Evolutionary conservation across 2,797 vertebrate genomes (phyloP).

Genomic region (Parambassis ranga): DNA sequence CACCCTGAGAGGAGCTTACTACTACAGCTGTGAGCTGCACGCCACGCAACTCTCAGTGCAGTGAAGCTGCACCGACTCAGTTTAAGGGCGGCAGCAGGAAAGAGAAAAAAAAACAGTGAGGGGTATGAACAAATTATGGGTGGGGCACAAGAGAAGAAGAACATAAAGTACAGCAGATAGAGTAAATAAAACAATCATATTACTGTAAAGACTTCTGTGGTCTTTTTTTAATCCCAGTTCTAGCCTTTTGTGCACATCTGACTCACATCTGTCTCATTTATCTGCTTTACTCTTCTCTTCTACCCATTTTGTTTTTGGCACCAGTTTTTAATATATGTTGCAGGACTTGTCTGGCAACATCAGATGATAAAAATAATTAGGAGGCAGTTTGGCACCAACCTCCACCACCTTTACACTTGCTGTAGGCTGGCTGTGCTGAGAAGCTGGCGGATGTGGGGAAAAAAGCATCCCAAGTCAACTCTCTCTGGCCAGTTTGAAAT

Average conservation of each 20-base stretch:
- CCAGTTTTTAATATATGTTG: neutral
- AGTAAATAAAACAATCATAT: constrained; percentile 4
- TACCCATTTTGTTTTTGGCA: neutral
- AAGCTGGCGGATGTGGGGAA: neutral
- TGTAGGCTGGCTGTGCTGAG: neutral
- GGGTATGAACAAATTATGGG: constrained; percentile 20
- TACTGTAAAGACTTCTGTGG: constrained; percentile 2
- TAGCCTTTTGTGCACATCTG: neutral
- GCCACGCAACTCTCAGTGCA: neutral
- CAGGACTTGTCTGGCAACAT: neutral
- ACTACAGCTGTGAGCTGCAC: constrained; percentile 16
- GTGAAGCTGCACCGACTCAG: constrained; percentile 32
- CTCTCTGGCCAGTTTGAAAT: neutral
- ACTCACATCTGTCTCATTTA: neutral
- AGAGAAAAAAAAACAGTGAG: constrained; percentile 1
- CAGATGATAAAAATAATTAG: neutral
- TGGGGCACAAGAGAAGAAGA: neutral
- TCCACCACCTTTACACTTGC: too few relatives aligned
- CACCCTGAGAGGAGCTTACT: neutral
- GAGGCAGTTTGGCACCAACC: neutral
- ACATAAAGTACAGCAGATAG: constrained; percentile 9
- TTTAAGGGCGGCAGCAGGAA: constrained; percentile 12
- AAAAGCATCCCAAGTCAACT: neutral
- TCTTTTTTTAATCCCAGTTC: too few relatives aligned
- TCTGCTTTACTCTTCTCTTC: neutral